Evolutionary conservation across 2,113 vertebrate species (phyloP).

Genomic region (Hyaena hyaena): DNA sequence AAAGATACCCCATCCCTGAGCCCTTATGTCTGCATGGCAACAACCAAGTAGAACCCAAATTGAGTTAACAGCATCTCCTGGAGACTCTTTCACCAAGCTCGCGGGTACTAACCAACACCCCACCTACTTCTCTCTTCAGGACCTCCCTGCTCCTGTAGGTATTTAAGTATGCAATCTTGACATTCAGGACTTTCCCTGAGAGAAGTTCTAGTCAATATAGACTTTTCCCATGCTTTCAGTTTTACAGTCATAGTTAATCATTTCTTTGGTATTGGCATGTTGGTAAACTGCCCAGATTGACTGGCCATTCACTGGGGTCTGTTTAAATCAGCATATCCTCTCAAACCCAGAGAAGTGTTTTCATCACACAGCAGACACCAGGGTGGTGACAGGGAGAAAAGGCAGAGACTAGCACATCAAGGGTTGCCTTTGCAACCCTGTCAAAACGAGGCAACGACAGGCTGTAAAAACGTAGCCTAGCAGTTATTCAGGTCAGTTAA

Average conservation of each 20-base stretch:
- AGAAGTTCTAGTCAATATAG: neutral
- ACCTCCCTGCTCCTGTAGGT: neutral
- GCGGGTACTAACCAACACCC: neutral
- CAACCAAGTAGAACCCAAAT: neutral
- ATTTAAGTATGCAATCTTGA: neutral
- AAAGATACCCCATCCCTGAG: neutral
- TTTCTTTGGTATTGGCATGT: neutral
- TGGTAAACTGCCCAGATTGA: neutral
- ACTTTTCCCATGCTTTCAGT: neutral
- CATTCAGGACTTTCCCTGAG: neutral
- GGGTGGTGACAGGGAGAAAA: neutral
- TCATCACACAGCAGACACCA: neutral
- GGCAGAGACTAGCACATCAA: neutral
- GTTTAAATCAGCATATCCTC: neutral
- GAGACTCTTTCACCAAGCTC: fast-evolving
- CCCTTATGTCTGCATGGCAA: neutral
- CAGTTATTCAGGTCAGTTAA: neutral
- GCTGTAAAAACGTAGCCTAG: neutral
- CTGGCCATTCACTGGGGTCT: neutral
- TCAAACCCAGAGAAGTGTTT: neutral
- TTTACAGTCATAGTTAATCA: neutral
- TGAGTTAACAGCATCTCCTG: too few relatives aligned
- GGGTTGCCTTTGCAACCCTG: neutral
- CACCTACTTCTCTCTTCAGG: neutral
- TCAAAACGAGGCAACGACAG: neutral